phyloP scores from a whole-genome alignment of 2,113 vertebrate species.

The Tretioscincus oriximinensis region DNA sequence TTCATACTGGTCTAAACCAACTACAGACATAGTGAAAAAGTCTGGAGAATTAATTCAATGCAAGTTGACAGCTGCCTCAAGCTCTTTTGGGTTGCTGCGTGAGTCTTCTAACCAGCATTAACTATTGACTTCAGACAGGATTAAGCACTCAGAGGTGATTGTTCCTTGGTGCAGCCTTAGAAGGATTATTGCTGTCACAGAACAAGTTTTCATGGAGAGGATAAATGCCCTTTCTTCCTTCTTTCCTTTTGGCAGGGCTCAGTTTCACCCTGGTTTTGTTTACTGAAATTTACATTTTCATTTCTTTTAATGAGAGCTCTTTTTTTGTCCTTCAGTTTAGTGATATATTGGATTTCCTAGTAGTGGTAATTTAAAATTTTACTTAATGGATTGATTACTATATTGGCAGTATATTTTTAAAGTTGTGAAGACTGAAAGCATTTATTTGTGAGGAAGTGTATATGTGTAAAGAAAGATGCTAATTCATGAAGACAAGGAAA shows the following conservation, averaged over 20 bases:
- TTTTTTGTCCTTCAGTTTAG: too few relatives aligned
- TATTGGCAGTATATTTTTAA: too few relatives aligned
- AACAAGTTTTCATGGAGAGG: constrained; percentile 61
- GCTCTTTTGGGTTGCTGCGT: constrained; percentile 56
- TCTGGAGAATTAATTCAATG: constrained; percentile 54
- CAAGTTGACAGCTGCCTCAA: constrained; percentile 52
- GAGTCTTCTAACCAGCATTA: constrained; percentile 57
- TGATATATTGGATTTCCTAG: too few relatives aligned
- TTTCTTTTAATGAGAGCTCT: neutral
- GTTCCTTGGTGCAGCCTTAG: constrained; percentile 51
- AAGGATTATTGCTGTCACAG: constrained; percentile 61
- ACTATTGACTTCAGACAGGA: constrained; percentile 51
- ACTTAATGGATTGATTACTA: too few relatives aligned
- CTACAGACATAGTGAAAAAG: constrained; percentile 17
- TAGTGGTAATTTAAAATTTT: too few relatives aligned
- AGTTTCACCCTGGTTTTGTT: neutral
- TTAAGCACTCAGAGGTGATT: constrained; percentile 62
- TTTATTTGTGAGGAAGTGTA: too few relatives aligned
- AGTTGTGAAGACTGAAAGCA: too few relatives aligned
- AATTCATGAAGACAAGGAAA: too few relatives aligned
- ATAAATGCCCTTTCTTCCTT: constrained; percentile 60
- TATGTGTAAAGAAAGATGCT: too few relatives aligned
- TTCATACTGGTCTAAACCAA: constrained; percentile 14
- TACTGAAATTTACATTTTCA: neutral
- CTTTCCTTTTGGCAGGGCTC: constrained; percentile 35